These are phyloP conservation scores for Nomada hirtipes DNA, from an alignment of 2,888 invertebrate species.

Conservation along the genomic window DNA sequence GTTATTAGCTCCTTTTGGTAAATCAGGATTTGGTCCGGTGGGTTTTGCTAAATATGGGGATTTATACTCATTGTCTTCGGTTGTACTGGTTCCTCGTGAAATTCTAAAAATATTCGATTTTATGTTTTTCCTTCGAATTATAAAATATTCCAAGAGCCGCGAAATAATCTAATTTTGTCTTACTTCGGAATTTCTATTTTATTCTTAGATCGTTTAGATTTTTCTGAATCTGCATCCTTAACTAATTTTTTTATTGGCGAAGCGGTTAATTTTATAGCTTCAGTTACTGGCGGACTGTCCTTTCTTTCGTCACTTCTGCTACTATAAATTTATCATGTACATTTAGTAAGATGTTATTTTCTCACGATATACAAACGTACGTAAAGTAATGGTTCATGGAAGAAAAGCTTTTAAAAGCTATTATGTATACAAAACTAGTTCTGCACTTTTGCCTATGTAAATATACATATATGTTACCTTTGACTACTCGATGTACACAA, in stretches of 20 bases:
- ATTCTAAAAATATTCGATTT: constrained; percentile 73
- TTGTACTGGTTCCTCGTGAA: constrained; percentile 84
- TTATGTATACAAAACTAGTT: neutral
- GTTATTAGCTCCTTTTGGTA: constrained; percentile 93
- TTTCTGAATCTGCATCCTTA: constrained; percentile 79
- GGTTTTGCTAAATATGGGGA: constrained; percentile 87
- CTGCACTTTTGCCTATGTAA: neutral
- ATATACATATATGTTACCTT: constrained; percentile 71
- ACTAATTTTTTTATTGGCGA: constrained; percentile 81
- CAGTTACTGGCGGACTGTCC: constrained; percentile 81
- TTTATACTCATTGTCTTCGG: constrained; percentile 86
- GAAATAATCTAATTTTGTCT: constrained; percentile 52
- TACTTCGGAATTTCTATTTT: constrained; percentile 84
- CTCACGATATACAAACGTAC: no score
- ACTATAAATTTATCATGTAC: constrained; percentile 61
- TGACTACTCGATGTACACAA: constrained; percentile 80
- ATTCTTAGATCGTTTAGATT: constrained; percentile 82
- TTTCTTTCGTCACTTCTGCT: constrained; percentile 81
- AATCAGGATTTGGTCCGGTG: constrained; percentile 89
- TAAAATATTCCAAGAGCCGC: neutral
- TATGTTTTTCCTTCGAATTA: neutral
- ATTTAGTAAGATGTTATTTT: neutral
- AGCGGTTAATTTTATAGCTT: constrained; percentile 81
- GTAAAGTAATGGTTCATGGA: neutral
- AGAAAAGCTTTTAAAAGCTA: neutral